Base-by-base conservation (phyloP, 2,113 vertebrate genomes). In the Meles meles region DNA sequence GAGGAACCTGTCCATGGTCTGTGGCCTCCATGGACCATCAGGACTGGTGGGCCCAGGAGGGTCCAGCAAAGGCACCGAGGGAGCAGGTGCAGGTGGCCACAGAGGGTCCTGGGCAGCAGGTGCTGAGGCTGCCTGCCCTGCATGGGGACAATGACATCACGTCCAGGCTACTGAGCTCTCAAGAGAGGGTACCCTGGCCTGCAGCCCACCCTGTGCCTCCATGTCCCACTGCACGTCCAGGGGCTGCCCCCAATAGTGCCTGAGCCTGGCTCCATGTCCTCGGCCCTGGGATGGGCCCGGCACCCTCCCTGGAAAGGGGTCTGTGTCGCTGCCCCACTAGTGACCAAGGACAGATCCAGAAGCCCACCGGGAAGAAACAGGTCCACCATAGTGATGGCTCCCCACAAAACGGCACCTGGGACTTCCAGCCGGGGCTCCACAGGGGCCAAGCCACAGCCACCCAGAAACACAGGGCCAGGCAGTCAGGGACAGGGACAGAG, bases 211-310 rank as follows among this genome's bases (percentile, higher is more conserved):
- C 27, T 37, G 52, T 0, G 0, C 14, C 52, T 21, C 74, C 20
- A 2, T 11, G 2, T 27, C 71, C 42, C 37, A 11, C 63, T 42
- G 17, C 34, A 69, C 0, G 0, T 49, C 2, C 7, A 4, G 39
- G 12, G 12, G 11, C n/a, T 37, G n/a, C 37, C 31, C 47, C 44
- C 55, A 23, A 31, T 0, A 13, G 7, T 7, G 1, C 10, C 12
- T 7, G 12, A 76, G 12, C 39, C 49, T 42, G 17, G 69, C 23
- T 79, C 83, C 15, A 1, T 6, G 20, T 25, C 37, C 49, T 29
- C 42, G 27, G 20, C 6, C 37, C 34, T 8, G 42, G 14, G 47
- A 20, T 6, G 20, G 21, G 14, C 82, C 31, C 20, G 7, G 39
- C 87, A 42, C 49, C 29, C 17, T 29, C 57, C 20, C 59, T 6